A percentile compares a stretch with the other conserved stretches of the same genome.
Evolutionary conservation across 2,113 vertebrate genomes (phyloP).

Genomic region (Grammomys dolichurus): DNA sequence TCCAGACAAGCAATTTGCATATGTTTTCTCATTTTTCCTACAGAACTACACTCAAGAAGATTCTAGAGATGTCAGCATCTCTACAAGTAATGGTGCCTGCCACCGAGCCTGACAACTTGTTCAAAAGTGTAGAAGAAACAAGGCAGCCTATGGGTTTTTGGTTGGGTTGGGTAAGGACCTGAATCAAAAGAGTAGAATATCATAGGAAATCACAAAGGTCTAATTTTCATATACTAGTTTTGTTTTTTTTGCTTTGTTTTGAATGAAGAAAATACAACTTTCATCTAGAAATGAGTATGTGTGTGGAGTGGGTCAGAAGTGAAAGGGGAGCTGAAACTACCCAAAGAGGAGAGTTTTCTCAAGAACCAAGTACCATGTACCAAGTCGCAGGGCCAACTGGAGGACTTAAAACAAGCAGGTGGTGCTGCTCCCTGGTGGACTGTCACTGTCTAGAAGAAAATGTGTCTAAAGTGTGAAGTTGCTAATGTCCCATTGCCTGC

Average conservation of each 20-base stretch:
- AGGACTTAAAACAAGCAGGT: not conserved
- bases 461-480: not conserved
- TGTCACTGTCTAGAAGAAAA: not conserved
- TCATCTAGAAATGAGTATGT: not conserved
- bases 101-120: not conserved
- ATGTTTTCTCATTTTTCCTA: not conserved
- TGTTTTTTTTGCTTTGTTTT: not conserved
- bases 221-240: not conserved
- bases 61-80: not conserved
- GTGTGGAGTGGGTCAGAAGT: not conserved
- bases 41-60: not conserved
- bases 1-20: not conserved
- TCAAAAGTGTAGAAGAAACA: not conserved
- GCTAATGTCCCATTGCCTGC: not conserved
- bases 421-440: not conserved
- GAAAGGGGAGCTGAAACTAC: not conserved
- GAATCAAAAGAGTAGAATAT: not conserved
- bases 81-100: not conserved
- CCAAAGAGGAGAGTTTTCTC: not conserved
- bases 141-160: not conserved
- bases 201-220: not conserved
- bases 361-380: not conserved
- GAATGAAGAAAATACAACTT: not conserved
- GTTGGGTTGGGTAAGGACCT: not conserved
- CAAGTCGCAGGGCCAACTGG: not conserved